phyloP scores from a whole-genome alignment of 2,888 invertebrate species.

The Colletes collaris region DNA sequence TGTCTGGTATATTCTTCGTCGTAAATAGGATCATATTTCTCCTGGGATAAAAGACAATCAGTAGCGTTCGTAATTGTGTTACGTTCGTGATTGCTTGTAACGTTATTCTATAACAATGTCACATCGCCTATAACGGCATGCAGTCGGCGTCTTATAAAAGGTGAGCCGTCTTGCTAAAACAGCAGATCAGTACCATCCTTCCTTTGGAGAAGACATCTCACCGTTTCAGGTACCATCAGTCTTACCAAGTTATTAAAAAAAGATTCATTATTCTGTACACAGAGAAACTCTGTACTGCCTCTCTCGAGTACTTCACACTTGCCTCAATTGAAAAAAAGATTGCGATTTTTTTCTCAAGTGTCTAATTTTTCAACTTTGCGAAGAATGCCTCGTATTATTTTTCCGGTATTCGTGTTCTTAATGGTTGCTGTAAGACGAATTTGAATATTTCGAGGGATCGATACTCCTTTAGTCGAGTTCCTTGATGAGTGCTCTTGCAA shows the following conservation, averaged over 20 bases:
- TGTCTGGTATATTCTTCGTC: background rate
- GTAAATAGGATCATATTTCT: constrained; percentile 65
- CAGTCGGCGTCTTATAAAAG: constrained; percentile 74
- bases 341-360: background rate
- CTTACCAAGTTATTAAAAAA: background rate
- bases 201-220: constrained; percentile 44
- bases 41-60: constrained; percentile 69
- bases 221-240: constrained; percentile 42
- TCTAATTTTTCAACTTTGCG: background rate
- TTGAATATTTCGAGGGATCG: constrained; percentile 48
- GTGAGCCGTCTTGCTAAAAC: constrained; percentile 29
- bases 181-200: constrained; percentile 58
- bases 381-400: background rate
- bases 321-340: background rate
- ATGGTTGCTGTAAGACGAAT: constrained; percentile 17
- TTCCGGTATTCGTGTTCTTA: background rate
- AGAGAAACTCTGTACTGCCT: background rate
- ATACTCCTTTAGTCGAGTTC: constrained; percentile 46
- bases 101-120: constrained; percentile 44
- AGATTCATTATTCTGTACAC: background rate
- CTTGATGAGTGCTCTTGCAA: constrained; percentile 49
- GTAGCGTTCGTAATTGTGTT: constrained; percentile 62
- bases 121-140: constrained; percentile 26
- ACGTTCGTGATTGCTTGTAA: constrained; percentile 56
- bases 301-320: background rate